Evolutionary conservation across 2,888 invertebrate genomes (phyloP), one percentile per base, ranked within the genome.

Genomic region (Entomobrya proxima): DNA sequence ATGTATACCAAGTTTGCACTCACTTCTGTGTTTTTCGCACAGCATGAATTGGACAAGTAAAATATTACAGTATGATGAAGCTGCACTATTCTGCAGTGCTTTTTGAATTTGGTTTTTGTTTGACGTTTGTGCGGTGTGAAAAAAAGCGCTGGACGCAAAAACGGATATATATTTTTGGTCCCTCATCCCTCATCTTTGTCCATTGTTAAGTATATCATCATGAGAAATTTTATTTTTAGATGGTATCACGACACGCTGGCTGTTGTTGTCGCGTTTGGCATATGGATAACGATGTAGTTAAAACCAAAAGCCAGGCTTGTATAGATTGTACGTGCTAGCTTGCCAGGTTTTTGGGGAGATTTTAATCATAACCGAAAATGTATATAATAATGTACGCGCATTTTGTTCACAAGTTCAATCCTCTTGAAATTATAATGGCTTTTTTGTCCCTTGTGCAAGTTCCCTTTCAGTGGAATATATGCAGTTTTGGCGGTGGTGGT

Each of bases 11-110:
- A 9, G 32, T n/a, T 30, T 64, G 13, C 1, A 37, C 64, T 64
- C 69, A 24, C 21, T 15, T 18, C n/a, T 69, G 44, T 64, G 47
- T n/a, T 81, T 81, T 81, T 81, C 55, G 74, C 75, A 82, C 50
- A 76, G 82, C 47, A 52, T 74, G 47, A 50, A 32, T 30, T 47
- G 21, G 50, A 52, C 9, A 18, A 52, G 52, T 18, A 9, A 52
- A 52, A 18, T 18, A 44, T 13, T 37, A 18, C 18, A 69, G 69
- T 35, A 11, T 69, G 69, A 76, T 55, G 76, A 37, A 55, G 52
- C 55, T 76, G 76, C 52, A 76, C 76, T 76, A 27, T 50, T 21
- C 7, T 2, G 4, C 35, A 5, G 18, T 15, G 1, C 35, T 35
- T 35, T 5, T 32, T 64, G 3, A 6, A 35, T 7, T 18, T 37